Evolutionary conservation across 2,113 vertebrate species (phyloP), one percentile per base, ranked within the genome.

Genomic region (Malurus melanocephalus): DNA sequence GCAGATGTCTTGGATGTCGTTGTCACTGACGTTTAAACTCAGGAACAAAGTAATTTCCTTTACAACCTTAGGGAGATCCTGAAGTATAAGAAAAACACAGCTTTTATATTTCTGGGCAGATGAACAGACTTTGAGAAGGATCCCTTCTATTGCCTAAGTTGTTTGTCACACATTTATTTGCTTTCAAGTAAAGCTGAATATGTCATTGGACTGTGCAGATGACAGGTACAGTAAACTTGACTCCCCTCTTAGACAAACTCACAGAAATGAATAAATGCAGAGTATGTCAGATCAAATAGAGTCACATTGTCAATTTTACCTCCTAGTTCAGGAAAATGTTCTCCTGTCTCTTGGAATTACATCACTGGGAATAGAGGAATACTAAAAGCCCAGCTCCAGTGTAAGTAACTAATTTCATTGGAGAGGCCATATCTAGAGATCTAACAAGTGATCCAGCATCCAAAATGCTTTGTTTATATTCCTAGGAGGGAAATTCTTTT

Each of bases 31-130:
- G 0, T 73, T 92, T 59, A 97, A 80, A 33, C 43, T 81, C 18
- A 98, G 93, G 69, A 97, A 98, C 64, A 85, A 20, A 19, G 72
- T 59, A 7, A 97, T 96, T 88, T 96, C 77, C 78, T 94, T 96
- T 20, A 98, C 92, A 74, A 49, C 88, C 52, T 94, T 95, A 56
- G 93, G 81, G 60, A 95, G 95, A 88, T 98, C 94, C 97, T 97
- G 87, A 80, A 46, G 27, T 40, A 61, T 24, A 77, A 75, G 67
- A 60, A 81, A 26, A 76, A 79, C 0, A 55, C 55, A 89, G 15
- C 10, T 65, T 80, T 86, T 72, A 6, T 55, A 17, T 76, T 88
- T 67, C 56, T 73, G 52, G 43, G 40, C 21, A 49, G 35, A 65
- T 75, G 27, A 57, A 48, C 49, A 90, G 65, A 51, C 24, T 79